A percentile compares a stretch with the other conserved stretches of the same genome.
Conservation (phyloP, 2,888 invertebrate genomes). For the Cephus spinipes region DNA sequence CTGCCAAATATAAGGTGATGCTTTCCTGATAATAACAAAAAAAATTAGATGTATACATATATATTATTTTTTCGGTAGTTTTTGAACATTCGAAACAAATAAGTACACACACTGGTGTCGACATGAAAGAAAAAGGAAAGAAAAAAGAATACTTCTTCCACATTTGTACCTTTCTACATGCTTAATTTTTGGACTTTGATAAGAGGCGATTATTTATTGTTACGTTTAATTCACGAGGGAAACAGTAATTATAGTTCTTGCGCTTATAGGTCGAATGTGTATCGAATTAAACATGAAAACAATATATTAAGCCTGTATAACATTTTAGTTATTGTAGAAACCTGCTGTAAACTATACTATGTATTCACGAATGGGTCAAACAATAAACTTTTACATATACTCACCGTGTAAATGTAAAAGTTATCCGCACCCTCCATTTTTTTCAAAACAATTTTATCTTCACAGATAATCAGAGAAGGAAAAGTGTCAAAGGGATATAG, state of each 20-base stretch:
- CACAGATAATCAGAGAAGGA: background rate
- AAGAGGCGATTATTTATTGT: background rate
- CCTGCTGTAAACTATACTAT: slow-evolving; percentile 38
- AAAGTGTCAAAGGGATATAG: background rate
- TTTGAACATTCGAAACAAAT: background rate
- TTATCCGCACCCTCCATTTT: background rate
- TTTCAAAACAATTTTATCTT: background rate
- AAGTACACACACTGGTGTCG: background rate
- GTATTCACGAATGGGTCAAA: slow-evolving; percentile 39
- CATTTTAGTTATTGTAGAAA: slow-evolving; percentile 13
- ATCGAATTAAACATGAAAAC: background rate
- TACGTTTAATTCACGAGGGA: background rate
- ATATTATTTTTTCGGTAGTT: slow-evolving; percentile 3
- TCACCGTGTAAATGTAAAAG: background rate
- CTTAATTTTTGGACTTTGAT: background rate
- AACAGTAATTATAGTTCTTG: background rate
- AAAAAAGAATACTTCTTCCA: background rate
- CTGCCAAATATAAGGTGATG: slow-evolving; percentile 52
- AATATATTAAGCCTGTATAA: background rate
- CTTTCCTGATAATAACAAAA: slow-evolving; percentile 1
- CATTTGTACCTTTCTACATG: slow-evolving; percentile 4
- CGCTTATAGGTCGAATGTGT: background rate
- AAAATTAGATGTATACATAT: background rate
- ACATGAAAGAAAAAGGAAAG: background rate
- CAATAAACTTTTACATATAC: slow-evolving; percentile 43